A percentile compares a stretch with the other conserved stretches of the same genome.
Evolutionary conservation across 2,888 invertebrate species (phyloP).

Genomic region (Orthonychiurus folsomi): DNA sequence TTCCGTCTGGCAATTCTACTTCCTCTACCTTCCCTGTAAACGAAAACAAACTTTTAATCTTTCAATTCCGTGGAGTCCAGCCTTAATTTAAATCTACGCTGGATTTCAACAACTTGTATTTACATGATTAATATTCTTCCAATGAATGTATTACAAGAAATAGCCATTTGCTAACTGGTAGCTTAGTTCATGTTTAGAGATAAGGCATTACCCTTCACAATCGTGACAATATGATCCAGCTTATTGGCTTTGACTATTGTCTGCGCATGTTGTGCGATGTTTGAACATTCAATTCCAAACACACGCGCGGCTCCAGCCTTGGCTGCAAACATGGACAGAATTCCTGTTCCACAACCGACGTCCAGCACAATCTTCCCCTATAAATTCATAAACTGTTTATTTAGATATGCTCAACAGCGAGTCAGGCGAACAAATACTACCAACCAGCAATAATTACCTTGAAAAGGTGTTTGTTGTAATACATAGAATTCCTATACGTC

Average conservation of each 20-base stretch:
- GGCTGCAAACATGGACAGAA: constrained; percentile 98
- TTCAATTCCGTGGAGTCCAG: not conserved
- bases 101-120: no score
- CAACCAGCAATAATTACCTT: constrained; percentile 47
- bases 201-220: constrained; percentile 79
- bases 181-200: no score
- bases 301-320: constrained; percentile 94
- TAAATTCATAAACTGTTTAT: constrained; percentile 23
- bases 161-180: no score
- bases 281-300: constrained; percentile 95
- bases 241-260: constrained; percentile 85
- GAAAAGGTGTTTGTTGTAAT: constrained; percentile 97
- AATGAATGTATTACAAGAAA: no score
- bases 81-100: not conserved
- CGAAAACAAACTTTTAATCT: constrained; percentile 1
- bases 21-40: constrained; percentile 65
- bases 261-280: constrained; percentile 93
- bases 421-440: not conserved
- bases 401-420: not conserved
- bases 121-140: no score
- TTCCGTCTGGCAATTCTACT: constrained; percentile 79
- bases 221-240: constrained; percentile 66
- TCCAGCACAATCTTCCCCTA: constrained; percentile 77
- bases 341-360: constrained; percentile 98
- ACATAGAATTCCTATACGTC: constrained; percentile 98